A percentile compares a stretch with the other conserved stretches of the same genome.
Conservation (phyloP, 2,888 invertebrate species). For the Lochmaea capreae region DNA sequence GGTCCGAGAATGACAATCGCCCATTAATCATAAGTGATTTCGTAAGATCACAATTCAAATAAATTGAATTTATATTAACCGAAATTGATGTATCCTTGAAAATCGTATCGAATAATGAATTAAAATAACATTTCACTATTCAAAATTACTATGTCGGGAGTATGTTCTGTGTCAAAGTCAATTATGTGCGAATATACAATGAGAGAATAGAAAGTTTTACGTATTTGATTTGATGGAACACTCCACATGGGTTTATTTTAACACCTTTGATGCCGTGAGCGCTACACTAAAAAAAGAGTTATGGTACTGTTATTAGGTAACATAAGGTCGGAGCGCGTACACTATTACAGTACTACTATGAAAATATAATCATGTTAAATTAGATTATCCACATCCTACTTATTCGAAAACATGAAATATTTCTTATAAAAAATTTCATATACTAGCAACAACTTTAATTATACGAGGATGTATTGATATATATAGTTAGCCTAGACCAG, state of each 20-base stretch:
- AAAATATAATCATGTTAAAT: not conserved
- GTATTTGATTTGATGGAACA: conserved; percentile 1
- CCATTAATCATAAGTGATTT: conserved; percentile 41
- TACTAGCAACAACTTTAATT: not conserved
- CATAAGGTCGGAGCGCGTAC: not conserved
- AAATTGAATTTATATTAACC: conserved; percentile 39
- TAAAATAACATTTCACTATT: conserved; percentile 25
- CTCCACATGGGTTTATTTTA: not conserved
- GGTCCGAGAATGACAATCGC: conserved; percentile 34
- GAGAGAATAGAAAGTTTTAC: not conserved
- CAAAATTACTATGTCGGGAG: conserved; percentile 1
- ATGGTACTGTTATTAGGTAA: not conserved
- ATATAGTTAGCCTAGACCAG: too few relatives aligned
- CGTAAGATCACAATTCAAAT: conserved; percentile 40
- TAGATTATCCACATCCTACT: not conserved
- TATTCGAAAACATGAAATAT: not conserved
- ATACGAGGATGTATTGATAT: too few relatives aligned
- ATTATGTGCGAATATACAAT: conserved; percentile 7
- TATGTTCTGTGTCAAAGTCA: conserved; percentile 8
- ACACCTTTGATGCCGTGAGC: conserved; percentile 4
- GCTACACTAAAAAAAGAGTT: not conserved
- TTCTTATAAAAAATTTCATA: not conserved
- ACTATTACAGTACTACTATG: not conserved
- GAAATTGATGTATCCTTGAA: conserved; percentile 41
- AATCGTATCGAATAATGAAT: conserved; percentile 29